A percentile compares a stretch with the other conserved stretches of the same genome.
These are phyloP conservation scores for Diadegma fenestrale DNA, from an alignment of 2,888 invertebrate species.

Conservation along the genomic window DNA sequence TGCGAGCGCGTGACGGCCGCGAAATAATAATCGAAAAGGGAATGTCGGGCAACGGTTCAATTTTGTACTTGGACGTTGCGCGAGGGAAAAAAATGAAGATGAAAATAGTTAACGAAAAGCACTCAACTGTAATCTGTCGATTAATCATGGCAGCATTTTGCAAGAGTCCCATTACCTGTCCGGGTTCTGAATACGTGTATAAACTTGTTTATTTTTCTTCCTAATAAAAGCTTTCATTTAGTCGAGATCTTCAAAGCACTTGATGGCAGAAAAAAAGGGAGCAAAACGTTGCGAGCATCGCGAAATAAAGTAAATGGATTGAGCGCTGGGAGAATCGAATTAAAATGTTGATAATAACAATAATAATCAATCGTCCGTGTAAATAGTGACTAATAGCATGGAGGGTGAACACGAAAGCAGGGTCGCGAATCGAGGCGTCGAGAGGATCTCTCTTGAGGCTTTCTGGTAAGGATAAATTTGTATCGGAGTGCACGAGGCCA, in stretches of 20 bases:
- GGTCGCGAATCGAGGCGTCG: conserved; percentile 27
- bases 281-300: not conserved
- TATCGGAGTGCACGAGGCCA: conserved; percentile 56
- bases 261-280: conserved; percentile 39
- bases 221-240: conserved; percentile 1
- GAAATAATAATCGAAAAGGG: not conserved
- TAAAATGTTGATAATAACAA: conserved; percentile 31
- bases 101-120: not conserved
- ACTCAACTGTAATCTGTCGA: conserved; percentile 15
- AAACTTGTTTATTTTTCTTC: conserved; percentile 43
- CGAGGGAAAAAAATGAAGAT: not conserved
- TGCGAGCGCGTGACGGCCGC: not conserved
- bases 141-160: conserved; percentile 41
- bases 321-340: conserved; percentile 50
- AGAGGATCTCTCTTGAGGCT: conserved; percentile 29
- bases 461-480: conserved; percentile 42
- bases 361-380: conserved; percentile 48
- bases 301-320: not conserved
- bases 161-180: conserved; percentile 8
- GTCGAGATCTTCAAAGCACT: conserved; percentile 37
- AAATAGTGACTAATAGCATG: conserved; percentile 65
- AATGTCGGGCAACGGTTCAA: not conserved
- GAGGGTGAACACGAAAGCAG: conserved; percentile 35
- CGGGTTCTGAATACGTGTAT: conserved; percentile 37
- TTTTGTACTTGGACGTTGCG: not conserved